Conservation (phyloP, 2,797 vertebrate genomes). For the Bovichtus diacanthus region DNA sequence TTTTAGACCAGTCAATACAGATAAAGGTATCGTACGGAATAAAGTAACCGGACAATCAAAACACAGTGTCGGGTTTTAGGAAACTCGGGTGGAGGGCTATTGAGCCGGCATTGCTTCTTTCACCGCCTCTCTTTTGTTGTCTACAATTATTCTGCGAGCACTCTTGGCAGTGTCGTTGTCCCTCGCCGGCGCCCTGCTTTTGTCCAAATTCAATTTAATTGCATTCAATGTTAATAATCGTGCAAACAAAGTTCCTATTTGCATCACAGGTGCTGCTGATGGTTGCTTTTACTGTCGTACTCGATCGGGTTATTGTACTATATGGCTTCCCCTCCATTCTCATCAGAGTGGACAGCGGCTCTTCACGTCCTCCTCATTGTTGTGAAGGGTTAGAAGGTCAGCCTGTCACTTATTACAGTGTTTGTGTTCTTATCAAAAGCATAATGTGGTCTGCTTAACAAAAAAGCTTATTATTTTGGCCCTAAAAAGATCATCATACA, state of each 20-base stretch:
- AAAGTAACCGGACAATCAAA: constrained; percentile 47
- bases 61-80: constrained; percentile 12
- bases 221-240: constrained; percentile 44
- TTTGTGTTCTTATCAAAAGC: constrained; percentile 27
- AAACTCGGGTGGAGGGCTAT: background rate
- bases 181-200: constrained; percentile 1
- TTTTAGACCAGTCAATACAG: constrained; percentile 44
- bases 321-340: constrained; percentile 22
- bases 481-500: constrained; percentile 2
- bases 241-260: constrained; percentile 43
- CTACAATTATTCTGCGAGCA: constrained; percentile 31
- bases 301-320: constrained; percentile 14
- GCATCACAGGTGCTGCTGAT: constrained; percentile 51
- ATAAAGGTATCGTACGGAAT: constrained; percentile 31
- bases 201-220: constrained; percentile 49
- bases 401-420: constrained; percentile 12
- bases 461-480: constrained; percentile 6
- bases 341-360: constrained; percentile 23
- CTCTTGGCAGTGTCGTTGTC: constrained; percentile 5
- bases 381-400: constrained; percentile 48
- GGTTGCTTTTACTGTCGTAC: constrained; percentile 25
- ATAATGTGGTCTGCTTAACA: background rate
- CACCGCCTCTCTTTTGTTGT: constrained; percentile 25
- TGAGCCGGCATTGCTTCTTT: constrained; percentile 29
- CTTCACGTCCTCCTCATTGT: constrained; percentile 37